Evolutionary conservation across 2,113 vertebrate species (phyloP).

Genomic region (Oncorhynchus clarkii): DNA sequence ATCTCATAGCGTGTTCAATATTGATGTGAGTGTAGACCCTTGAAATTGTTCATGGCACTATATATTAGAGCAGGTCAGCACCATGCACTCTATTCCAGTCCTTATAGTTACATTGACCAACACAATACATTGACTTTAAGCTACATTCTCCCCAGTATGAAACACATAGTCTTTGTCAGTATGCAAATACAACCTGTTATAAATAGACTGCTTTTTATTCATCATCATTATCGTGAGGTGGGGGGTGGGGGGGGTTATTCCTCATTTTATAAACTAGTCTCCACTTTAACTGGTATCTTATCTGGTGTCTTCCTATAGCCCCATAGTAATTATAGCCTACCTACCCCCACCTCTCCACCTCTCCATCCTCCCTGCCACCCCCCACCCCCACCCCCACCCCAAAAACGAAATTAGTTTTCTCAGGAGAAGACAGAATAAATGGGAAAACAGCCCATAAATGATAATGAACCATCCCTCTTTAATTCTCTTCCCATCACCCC

Average conservation of each 20-base stretch:
- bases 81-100: neutral
- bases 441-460: slow-evolving; percentile 56
- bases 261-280: neutral
- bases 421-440: slow-evolving; percentile 61
- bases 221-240: neutral
- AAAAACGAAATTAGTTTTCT: slow-evolving; percentile 64
- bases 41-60: too few species aligned
- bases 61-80: too few species aligned
- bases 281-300: slow-evolving; percentile 11
- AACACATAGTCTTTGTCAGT: neutral
- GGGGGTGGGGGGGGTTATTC: neutral
- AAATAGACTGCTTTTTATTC: neutral
- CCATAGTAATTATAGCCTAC: slow-evolving; percentile 47
- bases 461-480: slow-evolving; percentile 68
- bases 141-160: neutral
- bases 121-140: neutral
- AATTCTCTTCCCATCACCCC: slow-evolving; percentile 49
- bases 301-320: slow-evolving; percentile 19
- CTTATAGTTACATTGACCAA: neutral
- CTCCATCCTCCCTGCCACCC: slow-evolving; percentile 5
- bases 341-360: slow-evolving; percentile 40
- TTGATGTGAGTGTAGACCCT: too few species aligned
- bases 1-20: too few species aligned
- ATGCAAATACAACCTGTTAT: neutral
- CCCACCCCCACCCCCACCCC: slow-evolving; percentile 50